Conservation (phyloP, 2,797 vertebrate species). For the Tamandua tetradactyla region DNA sequence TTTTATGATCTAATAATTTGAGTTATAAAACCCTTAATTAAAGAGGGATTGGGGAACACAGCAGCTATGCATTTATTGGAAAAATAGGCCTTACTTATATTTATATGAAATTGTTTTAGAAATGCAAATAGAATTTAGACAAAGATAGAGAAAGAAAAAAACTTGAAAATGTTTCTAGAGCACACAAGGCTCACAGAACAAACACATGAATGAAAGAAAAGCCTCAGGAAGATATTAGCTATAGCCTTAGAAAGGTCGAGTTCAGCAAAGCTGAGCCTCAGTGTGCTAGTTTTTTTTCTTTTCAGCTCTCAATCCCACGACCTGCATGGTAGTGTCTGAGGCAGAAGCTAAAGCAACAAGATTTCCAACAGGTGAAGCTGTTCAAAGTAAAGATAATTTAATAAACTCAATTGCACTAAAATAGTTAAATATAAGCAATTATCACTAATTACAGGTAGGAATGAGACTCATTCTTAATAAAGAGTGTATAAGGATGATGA, state of each 20-base stretch:
- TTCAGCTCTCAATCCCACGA: background rate
- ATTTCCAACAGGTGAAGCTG: background rate
- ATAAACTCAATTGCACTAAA: background rate
- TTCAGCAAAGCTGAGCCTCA: background rate
- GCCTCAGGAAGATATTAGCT: background rate
- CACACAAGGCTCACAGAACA: background rate
- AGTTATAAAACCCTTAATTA: slow-evolving; percentile 22
- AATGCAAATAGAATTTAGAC: background rate
- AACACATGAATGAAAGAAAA: background rate
- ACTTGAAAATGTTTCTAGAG: slow-evolving; percentile 14
- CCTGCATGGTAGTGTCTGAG: background rate
- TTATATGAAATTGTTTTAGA: slow-evolving; percentile 22
- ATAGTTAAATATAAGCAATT: slow-evolving; percentile 14
- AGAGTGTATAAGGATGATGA: background rate
- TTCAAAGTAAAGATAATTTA: slow-evolving; percentile 23
- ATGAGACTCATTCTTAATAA: slow-evolving; percentile 52
- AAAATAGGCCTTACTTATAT: slow-evolving; percentile 15
- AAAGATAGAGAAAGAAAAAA: background rate
- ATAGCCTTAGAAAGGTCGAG: background rate
- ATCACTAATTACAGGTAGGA: slow-evolving; percentile 15
- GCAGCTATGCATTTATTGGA: background rate
- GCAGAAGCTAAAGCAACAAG: background rate
- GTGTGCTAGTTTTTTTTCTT: background rate
- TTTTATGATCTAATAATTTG: slow-evolving; percentile 47
- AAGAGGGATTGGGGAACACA: slow-evolving; percentile 13